Evolutionary conservation across 2,888 invertebrate genomes (phyloP), one percentile per base, ranked within the genome.

Genomic region (Abrostola tripartita): DNA sequence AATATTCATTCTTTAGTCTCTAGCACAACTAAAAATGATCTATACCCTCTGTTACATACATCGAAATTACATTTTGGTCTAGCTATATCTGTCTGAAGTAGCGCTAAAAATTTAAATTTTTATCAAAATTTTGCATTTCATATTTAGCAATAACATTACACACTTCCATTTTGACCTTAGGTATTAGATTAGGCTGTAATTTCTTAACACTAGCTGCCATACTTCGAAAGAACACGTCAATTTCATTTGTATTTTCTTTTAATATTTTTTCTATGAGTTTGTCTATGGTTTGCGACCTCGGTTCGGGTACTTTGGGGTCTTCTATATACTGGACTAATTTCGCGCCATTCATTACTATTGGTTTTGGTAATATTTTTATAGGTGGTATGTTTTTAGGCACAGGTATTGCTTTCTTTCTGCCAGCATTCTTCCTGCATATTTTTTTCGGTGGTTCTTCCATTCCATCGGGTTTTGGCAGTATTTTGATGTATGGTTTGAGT

Each of bases 161-260:
- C 24, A 94, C 94, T 82, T 94, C 94, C 94, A 94, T 94, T 74
- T 94, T 94, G 0, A 94, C 94, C 86, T 94, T 94, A 35, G 94
- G 94, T 78, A 94, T 94, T 71, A 94, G 82, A 79, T 91, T 93
- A 8, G 94, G 94, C 67, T 93, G 93, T 75, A 94, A 80, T 72
- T 94, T 94, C 73, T 94, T 94, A 0, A 94, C 94, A 78, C 93
- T 94, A 6, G 94, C 92, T 0, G 94, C 94, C 94, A 94, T 94
- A 81, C 94, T 94, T 56, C 92, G 84, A 62, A 94, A 94, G 81
- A 94, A 94, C 0, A 94, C 93, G 65, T 94, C 94, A 52, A 94
- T 92, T 87, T 94, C 93, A 74, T 94, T 94, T 36, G 93, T 93
- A 55, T 92, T 92, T 61, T 94, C 94, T 77, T 91, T 94, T 0